A percentile compares a stretch with the other conserved stretches of the same genome.
Conservation (phyloP, 2,113 vertebrate species). For the Regulus satrapa region DNA sequence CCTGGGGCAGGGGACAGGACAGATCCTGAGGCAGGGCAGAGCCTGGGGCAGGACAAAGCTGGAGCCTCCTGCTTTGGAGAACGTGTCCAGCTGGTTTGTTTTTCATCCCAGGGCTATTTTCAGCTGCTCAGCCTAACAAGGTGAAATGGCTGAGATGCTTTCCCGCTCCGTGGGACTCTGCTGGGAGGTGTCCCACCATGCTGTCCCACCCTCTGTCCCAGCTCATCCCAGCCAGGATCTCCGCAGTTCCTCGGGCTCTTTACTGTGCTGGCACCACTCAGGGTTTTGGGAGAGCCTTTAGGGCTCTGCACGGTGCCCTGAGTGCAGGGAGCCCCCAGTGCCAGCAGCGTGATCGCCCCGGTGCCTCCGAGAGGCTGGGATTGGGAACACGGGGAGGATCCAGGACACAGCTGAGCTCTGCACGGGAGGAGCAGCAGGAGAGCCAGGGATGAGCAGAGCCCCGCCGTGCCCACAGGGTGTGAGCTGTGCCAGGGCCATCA, state of each 20-base stretch:
- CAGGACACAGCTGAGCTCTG: accelerated
- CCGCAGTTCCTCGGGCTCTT: accelerated
- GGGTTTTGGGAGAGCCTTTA: not conserved
- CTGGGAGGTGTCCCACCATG: not conserved
- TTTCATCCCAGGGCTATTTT: conserved; percentile 67
- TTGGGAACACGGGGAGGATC: accelerated
- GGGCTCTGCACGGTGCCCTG: not conserved
- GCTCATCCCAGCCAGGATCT: not conserved
- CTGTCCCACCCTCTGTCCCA: not conserved
- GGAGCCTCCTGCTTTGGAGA: not conserved
- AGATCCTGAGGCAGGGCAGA: not conserved
- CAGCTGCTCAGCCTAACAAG: conserved; percentile 53
- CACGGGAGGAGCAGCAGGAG: accelerated
- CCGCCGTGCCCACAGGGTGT: accelerated
- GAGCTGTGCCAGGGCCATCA: not conserved
- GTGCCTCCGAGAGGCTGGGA: not conserved
- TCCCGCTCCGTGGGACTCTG: not conserved
- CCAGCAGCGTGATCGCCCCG: accelerated
- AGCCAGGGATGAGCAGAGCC: not conserved
- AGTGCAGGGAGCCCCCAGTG: not conserved
- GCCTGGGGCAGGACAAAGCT: not conserved
- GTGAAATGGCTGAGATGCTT: conserved; percentile 68
- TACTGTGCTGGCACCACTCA: not conserved
- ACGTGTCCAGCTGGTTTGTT: conserved; percentile 46
- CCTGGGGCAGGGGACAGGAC: no score